phyloP scores from a whole-genome alignment of 2,113 vertebrate genomes.

The Anser brachyrhynchus region DNA sequence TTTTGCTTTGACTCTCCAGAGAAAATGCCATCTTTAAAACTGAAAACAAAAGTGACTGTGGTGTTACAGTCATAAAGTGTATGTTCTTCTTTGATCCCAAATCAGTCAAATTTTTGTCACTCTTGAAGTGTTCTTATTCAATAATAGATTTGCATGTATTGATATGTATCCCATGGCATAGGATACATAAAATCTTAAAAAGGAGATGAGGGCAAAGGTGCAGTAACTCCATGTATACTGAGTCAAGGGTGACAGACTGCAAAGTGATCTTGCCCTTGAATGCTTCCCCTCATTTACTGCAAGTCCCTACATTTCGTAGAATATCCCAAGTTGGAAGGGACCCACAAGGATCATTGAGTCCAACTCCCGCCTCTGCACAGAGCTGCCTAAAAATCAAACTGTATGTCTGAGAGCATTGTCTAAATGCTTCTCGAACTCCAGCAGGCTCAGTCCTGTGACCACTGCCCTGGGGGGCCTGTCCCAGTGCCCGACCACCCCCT shows the following conservation, averaged over 20 bases:
- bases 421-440: not conserved
- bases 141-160: not conserved
- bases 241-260: not conserved
- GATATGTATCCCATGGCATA: not conserved
- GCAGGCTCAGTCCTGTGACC: not conserved
- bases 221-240: not conserved
- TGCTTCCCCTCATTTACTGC: not conserved
- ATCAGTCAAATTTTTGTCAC: not conserved
- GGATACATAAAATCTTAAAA: not conserved
- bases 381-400: not conserved
- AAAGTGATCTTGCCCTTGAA: not conserved
- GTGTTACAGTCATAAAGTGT: not conserved
- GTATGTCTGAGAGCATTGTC: not conserved
- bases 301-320: not conserved
- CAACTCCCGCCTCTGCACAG: not conserved
- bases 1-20: not conserved
- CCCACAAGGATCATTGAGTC: not conserved
- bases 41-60: not conserved
- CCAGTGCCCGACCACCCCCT: not conserved
- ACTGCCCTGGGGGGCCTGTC: not conserved
- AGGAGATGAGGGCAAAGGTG: fast-evolving
- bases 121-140: not conserved
- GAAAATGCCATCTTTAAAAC: not conserved
- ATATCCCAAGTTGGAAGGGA: not conserved
- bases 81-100: not conserved